These are phyloP conservation scores for Bombus waltoni DNA, from an alignment of 1,140 invertebrate species.

Conservation along the genomic window DNA sequence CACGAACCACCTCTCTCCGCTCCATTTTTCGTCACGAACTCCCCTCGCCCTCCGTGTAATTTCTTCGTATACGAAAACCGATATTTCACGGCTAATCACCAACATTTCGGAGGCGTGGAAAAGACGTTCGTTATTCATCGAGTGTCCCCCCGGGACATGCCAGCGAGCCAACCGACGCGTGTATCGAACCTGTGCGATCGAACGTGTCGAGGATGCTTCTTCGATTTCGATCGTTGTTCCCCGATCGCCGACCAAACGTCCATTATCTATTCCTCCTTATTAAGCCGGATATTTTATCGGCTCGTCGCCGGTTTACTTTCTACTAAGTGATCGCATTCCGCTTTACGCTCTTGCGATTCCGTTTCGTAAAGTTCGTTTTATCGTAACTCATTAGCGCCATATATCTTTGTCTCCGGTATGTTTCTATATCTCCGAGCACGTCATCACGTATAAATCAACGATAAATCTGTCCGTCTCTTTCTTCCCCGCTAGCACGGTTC, in stretches of 20 bases:
- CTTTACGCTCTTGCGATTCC: not conserved
- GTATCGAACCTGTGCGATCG: constrained; percentile 20
- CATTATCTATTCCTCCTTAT: not conserved
- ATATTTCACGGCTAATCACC: constrained; percentile 83
- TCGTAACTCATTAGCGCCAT: not conserved
- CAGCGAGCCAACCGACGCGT: constrained; percentile 22
- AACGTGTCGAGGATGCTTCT: not conserved
- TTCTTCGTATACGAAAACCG: constrained; percentile 80
- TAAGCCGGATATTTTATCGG: not conserved
- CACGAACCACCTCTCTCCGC: not conserved
- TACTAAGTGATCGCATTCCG: not conserved
- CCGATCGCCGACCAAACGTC: not conserved
- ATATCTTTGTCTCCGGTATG: not conserved
- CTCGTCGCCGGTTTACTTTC: too few relatives aligned
- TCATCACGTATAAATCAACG: not conserved
- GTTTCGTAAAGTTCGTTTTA: not conserved
- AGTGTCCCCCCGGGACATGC: constrained; percentile 77
- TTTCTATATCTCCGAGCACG: not conserved
- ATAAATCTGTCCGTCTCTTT: not conserved
- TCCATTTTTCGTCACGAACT: constrained; percentile 58
- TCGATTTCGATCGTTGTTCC: not conserved
- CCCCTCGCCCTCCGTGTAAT: constrained; percentile 58
- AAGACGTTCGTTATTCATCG: constrained; percentile 82
- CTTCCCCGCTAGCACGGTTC: not conserved
- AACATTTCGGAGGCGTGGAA: constrained; percentile 83